Evolutionary conservation across 1,140 invertebrate species (phyloP), one percentile per base, ranked within the genome.

Genomic region (Lordiphosa clarofinis): DNA sequence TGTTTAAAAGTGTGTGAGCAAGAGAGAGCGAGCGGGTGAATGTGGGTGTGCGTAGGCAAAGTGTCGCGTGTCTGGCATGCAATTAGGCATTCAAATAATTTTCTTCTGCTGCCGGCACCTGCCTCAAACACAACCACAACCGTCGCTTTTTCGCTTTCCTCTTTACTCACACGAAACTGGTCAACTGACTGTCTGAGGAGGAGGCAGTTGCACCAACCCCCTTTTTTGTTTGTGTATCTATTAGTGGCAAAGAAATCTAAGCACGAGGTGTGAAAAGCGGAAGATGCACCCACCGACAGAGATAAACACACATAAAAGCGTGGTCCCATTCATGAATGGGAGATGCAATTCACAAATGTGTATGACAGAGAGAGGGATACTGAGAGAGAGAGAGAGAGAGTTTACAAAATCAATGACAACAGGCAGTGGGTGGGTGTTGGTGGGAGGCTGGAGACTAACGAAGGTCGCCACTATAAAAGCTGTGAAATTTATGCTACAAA

Each of bases 41-140:
- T 39, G 60, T 42, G 38, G n/a, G 60, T 60, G 54, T 59, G 40
- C 54, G 65, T 60, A 70, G 42, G 46, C 37, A 39, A 61, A 72
- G 42, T 79, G 78, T 84, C 78, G 78, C 78, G 78, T 84, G 78
- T 84, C 78, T 84, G 69, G 78, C 78, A 84, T 84, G 69, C 78
- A 84, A 86, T 84, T 84, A 84, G 78, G 49, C 68, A 78, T 73
- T 73, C 68, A 82, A 82, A 75, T 65, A 68, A 52, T 75, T 75
- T 56, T 49, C 63, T 52, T 56, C 56, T 24, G 11, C 42, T 36
- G 21, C 55, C 50, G 33, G 47, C 21, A 3, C 38, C 56, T 48
- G 46, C 67, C 61, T 35, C n/a, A n/a, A n/a, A n/a, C n/a, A n/a
- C 47, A 38, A 52, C 21, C 39, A 31, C 39, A 40, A 19, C 33